These are phyloP conservation scores for Lepilemur ruficaudatus DNA, from an alignment of 2,797 vertebrate genomes.

Conservation along the genomic window DNA sequence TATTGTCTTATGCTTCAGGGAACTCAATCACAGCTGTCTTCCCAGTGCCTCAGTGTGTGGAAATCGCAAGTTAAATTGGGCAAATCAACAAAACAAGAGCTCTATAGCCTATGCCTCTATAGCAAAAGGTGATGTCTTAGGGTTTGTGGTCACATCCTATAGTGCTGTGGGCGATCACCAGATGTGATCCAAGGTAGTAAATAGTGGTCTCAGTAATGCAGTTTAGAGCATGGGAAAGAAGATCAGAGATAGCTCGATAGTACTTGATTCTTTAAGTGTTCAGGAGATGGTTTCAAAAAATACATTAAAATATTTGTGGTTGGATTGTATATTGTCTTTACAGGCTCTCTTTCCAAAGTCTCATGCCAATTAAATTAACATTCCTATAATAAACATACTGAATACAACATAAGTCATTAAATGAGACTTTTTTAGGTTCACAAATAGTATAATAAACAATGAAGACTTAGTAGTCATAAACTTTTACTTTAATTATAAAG, in stretches of 20 bases:
- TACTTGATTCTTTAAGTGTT: neutral
- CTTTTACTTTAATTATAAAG: conserved; percentile 33
- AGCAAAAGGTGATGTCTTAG: neutral
- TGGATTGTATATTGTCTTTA: conserved; percentile 30
- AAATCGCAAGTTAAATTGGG: neutral
- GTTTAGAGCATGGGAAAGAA: neutral
- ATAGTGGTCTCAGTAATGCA: neutral
- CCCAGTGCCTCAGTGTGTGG: neutral
- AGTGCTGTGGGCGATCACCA: neutral
- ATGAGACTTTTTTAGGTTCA: conserved; percentile 3
- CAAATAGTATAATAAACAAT: neutral
- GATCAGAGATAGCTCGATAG: neutral
- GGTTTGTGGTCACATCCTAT: neutral
- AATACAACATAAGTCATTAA: neutral
- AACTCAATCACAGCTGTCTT: neutral
- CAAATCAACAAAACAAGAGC: neutral
- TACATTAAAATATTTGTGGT: conserved; percentile 35
- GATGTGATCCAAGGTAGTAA: neutral
- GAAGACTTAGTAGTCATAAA: neutral
- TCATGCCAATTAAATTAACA: conserved; percentile 30
- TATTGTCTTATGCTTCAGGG: neutral
- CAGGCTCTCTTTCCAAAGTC: conserved; percentile 18
- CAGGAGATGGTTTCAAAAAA: conserved; percentile 40
- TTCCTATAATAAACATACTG: conserved; percentile 19
- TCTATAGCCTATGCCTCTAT: neutral